These are phyloP conservation scores for Rhopalosiphum nymphaeae DNA, from an alignment of 2,888 invertebrate species.

Conservation along the genomic window DNA sequence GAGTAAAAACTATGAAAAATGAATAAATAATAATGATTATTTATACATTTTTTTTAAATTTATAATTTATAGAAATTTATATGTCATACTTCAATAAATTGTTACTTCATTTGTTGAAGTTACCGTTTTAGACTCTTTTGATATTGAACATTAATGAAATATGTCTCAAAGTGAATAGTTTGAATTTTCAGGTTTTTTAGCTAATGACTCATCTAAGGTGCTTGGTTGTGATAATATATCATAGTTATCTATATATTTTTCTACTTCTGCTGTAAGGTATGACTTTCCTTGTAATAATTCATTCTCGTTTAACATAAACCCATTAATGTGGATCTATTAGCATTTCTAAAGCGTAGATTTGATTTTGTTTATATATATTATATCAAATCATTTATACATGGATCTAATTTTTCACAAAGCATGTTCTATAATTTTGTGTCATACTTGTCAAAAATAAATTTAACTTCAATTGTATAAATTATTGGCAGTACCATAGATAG, in stretches of 20 bases:
- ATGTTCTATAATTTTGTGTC: neutral
- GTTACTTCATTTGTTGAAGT: constrained; percentile 3
- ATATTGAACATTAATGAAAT: neutral
- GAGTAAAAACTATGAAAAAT: neutral
- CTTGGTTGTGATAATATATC: neutral
- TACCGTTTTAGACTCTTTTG: neutral
- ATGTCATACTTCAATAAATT: neutral
- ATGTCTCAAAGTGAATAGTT: constrained; percentile 8
- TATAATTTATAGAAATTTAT: neutral
- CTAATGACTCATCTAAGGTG: neutral
- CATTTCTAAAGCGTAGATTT: neutral
- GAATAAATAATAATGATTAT: neutral
- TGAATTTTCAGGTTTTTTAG: neutral
- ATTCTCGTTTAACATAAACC: neutral
- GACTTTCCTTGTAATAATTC: neutral
- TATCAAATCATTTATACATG: neutral
- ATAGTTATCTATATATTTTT: neutral
- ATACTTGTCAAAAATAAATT: neutral
- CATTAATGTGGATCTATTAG: neutral
- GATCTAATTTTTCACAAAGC: neutral
- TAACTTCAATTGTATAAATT: neutral
- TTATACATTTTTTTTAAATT: neutral
- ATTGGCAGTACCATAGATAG: neutral
- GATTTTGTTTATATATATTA: neutral
- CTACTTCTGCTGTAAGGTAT: neutral